Evolutionary conservation across 2,113 vertebrate species (phyloP).

Genomic region (Theristicus caerulescens): DNA sequence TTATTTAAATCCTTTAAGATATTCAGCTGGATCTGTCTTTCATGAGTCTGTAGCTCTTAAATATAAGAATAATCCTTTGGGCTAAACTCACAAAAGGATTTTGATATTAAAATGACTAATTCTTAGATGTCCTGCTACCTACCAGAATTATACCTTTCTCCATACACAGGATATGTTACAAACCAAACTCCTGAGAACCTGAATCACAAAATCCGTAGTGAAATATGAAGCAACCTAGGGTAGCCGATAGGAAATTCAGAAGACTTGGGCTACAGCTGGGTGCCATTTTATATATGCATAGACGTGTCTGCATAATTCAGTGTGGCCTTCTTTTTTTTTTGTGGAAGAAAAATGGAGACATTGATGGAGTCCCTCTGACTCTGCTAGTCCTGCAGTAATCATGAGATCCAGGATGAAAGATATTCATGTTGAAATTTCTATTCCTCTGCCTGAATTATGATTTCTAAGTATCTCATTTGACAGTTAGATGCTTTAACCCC

Average conservation of each 20-base stretch:
- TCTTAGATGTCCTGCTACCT: background rate
- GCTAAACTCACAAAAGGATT: constrained; percentile 21
- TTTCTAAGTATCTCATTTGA: background rate
- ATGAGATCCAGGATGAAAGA: background rate
- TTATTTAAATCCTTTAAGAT: constrained; percentile 33
- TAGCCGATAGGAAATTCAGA: background rate
- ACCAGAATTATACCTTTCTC: background rate
- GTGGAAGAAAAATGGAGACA: background rate
- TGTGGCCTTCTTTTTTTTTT: background rate
- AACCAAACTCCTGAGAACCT: background rate
- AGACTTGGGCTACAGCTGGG: background rate
- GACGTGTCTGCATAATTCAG: background rate
- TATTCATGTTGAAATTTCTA: background rate
- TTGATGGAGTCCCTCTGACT: background rate
- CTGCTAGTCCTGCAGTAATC: background rate
- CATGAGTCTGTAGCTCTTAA: background rate
- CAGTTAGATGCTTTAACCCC: background rate
- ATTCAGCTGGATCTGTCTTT: background rate
- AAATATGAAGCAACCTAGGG: background rate
- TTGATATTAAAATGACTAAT: constrained; percentile 13
- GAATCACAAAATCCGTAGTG: background rate
- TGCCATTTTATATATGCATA: background rate
- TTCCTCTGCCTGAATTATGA: background rate
- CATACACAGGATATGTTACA: background rate
- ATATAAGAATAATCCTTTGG: background rate